These are phyloP conservation scores for Torymus tubicola DNA, from an alignment of 2,888 invertebrate species.

Conservation along the genomic window DNA sequence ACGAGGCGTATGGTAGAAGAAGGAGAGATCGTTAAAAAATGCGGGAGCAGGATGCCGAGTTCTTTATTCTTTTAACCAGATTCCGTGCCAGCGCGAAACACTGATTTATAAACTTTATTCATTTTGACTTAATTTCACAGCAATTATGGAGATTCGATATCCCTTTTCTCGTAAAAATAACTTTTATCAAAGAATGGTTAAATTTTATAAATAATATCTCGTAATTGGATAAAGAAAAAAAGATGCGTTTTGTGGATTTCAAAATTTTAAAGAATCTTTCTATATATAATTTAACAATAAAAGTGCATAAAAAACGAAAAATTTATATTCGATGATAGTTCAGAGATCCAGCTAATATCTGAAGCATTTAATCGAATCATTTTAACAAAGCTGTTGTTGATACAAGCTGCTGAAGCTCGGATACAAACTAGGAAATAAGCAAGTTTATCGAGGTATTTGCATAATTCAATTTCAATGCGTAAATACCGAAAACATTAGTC, in stretches of 20 bases:
- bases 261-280: no score
- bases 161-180: background rate
- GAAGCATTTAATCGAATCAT: no score
- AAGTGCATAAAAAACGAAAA: no score
- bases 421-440: background rate
- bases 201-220: no score
- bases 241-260: no score
- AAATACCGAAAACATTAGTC: slow-evolving; percentile 35
- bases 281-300: no score
- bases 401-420: background rate
- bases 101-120: slow-evolving; percentile 36
- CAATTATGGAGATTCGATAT: slow-evolving; percentile 14
- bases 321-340: no score
- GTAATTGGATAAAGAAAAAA: no score
- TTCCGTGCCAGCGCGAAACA: background rate
- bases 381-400: no score
- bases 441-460: slow-evolving; percentile 19
- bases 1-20: background rate
- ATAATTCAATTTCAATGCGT: slow-evolving; percentile 16
- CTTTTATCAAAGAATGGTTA: no score
- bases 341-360: no score
- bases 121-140: slow-evolving; percentile 22
- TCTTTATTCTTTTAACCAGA: slow-evolving; percentile 30
- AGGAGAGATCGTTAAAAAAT: slow-evolving; percentile 19
- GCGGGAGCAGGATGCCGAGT: background rate